Evolutionary conservation across 2,797 vertebrate species (phyloP).

Genomic region (Lagorchestes hirsutus): DNA sequence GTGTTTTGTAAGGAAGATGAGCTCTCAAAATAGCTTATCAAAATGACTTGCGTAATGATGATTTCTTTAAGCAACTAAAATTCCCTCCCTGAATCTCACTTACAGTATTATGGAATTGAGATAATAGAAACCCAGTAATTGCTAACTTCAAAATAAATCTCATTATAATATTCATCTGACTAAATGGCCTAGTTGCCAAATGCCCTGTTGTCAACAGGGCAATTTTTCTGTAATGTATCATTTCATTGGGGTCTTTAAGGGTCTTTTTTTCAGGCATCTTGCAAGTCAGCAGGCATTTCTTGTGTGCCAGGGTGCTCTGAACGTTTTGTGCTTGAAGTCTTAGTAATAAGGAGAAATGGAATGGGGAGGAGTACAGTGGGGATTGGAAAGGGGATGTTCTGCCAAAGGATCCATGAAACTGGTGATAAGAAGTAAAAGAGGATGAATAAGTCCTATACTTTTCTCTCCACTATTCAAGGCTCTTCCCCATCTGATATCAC

Average conservation of each 20-base stretch:
- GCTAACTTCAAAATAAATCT: slow-evolving; percentile 1
- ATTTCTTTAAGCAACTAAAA: slow-evolving; percentile 49
- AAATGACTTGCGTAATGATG: slow-evolving; percentile 50
- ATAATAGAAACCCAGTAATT: slow-evolving; percentile 49
- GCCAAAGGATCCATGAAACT: not conserved
- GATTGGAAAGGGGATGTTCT: not conserved
- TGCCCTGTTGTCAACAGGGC: not conserved
- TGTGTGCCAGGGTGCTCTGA: not conserved
- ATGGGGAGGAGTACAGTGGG: not conserved
- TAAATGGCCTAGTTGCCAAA: too few relatives aligned
- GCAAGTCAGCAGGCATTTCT: not conserved
- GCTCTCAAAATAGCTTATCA: slow-evolving; percentile 47
- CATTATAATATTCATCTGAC: slow-evolving; percentile 9
- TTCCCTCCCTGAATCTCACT: slow-evolving; percentile 19
- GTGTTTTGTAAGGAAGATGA: slow-evolving; percentile 33
- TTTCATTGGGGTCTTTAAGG: not conserved
- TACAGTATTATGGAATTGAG: slow-evolving; percentile 35
- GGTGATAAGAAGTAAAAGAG: not conserved
- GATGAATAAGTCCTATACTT: not conserved
- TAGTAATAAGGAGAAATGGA: not conserved
- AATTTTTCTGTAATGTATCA: not conserved
- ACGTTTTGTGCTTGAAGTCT: not conserved
- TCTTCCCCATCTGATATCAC: not conserved
- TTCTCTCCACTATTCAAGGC: not conserved
- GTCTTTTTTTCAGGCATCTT: slow-evolving; percentile 10